Conservation (phyloP, 2,888 invertebrate genomes). For the Rapana venosa region DNA sequence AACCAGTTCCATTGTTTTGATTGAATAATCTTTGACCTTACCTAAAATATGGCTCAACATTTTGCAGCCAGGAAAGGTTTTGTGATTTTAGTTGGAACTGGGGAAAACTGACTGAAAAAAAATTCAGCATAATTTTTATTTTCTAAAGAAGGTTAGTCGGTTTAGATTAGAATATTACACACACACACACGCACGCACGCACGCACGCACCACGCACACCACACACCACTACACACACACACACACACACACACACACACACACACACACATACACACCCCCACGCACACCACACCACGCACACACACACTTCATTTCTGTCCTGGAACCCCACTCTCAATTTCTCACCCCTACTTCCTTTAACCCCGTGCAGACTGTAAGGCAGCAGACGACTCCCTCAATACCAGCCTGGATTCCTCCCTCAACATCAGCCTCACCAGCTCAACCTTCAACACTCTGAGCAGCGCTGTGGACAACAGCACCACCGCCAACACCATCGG, state of each 20-base stretch:
- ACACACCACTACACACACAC: not conserved
- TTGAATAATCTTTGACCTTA: too few species aligned
- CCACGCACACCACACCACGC: not conserved
- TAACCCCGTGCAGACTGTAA: not conserved
- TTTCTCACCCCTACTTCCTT: too few species aligned
- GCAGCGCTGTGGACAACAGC: not conserved
- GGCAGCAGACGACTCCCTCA: not conserved
- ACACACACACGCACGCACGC: not conserved
- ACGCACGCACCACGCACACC: not conserved
- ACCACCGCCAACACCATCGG: not conserved
- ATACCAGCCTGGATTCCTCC: not conserved
- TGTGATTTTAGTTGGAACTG: too few species aligned
- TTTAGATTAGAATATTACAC: too few species aligned
- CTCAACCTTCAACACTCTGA: not conserved
- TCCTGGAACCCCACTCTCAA: too few species aligned
- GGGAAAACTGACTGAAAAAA: too few species aligned
- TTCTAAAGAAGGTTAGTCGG: too few species aligned
- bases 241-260: conserved; percentile 1
- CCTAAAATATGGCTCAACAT: too few species aligned
- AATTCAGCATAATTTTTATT: too few species aligned
- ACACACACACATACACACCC: not conserved
- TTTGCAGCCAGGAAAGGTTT: too few species aligned
- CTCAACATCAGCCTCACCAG: not conserved
- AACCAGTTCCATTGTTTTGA: too few species aligned
- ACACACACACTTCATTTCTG: not conserved